Conservation (phyloP, 1,140 invertebrate species). For the Pachypeltis micranthus region DNA sequence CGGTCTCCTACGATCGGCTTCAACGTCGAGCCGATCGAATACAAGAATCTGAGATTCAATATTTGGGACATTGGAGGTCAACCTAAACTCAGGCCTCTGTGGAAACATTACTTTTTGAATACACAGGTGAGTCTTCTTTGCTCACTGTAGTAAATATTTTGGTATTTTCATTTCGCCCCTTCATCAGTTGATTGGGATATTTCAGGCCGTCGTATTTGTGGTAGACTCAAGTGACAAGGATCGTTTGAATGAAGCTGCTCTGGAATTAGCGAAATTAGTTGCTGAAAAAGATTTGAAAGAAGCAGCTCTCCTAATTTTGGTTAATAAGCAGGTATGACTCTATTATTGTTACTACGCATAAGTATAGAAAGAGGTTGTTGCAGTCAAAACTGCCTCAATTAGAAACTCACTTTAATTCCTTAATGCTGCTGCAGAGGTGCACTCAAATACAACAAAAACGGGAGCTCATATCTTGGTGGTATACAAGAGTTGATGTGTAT, state of each 20-base stretch:
- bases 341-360: neutral
- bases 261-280: constrained; percentile 42
- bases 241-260: constrained; percentile 40
- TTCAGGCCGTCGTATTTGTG: constrained; percentile 44
- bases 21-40: constrained; percentile 49
- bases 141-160: neutral
- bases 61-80: constrained; percentile 51
- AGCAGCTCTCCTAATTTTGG: constrained; percentile 41
- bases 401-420: neutral
- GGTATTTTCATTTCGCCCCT: too few species aligned
- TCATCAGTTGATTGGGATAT: too few species aligned
- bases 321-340: constrained; percentile 42
- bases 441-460: too few species aligned
- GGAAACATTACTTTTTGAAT: constrained; percentile 48
- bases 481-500: too few species aligned
- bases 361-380: neutral
- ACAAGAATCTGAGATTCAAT: constrained; percentile 45
- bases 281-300: constrained; percentile 42
- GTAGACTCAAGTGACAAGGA: constrained; percentile 40
- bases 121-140: constrained; percentile 33
- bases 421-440: neutral
- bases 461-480: too few species aligned
- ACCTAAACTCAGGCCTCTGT: constrained; percentile 43
- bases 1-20: constrained; percentile 46
- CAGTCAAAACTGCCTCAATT: too few species aligned